phyloP scores from a whole-genome alignment of 2,888 invertebrate genomes.

The Crepidodera aurea region DNA sequence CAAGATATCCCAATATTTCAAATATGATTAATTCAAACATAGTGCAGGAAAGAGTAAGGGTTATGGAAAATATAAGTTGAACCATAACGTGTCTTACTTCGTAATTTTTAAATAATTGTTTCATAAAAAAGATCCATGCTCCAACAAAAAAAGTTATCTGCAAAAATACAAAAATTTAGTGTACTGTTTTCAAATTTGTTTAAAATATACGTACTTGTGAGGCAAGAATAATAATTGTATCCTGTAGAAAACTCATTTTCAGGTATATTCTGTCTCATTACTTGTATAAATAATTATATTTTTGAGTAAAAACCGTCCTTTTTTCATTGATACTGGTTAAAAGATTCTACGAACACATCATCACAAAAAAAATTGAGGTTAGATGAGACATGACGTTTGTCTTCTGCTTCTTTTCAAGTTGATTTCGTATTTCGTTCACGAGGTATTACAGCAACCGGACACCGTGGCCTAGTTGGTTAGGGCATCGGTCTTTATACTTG shows the following conservation, averaged over 20 bases:
- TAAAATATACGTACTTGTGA: conserved; percentile 62
- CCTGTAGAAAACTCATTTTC: conserved; percentile 30
- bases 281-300: conserved; percentile 12
- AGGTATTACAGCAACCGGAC: too few species aligned
- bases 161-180: conserved; percentile 47
- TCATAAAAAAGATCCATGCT: conserved; percentile 98
- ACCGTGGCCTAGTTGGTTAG: too few species aligned
- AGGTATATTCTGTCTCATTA: conserved; percentile 21
- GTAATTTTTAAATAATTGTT: conserved; percentile 95
- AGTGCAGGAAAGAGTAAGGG: conserved; percentile 95
- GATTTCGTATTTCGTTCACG: too few species aligned
- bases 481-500: too few species aligned
- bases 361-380: conserved; percentile 17
- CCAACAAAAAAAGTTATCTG: conserved; percentile 94
- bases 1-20: conserved; percentile 94
- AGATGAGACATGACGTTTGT: not conserved
- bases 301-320: not conserved
- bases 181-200: conserved; percentile 5
- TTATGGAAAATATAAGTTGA: conserved; percentile 94
- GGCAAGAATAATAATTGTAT: conserved; percentile 55
- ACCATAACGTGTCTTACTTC: conserved; percentile 95
- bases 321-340: conserved; percentile 17
- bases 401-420: not conserved
- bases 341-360: conserved; percentile 13
- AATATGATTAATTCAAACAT: conserved; percentile 99